A percentile compares a stretch with the other conserved stretches of the same genome.
Evolutionary conservation across 2,888 invertebrate genomes (phyloP).

Genomic region (Drosophila dives): DNA sequence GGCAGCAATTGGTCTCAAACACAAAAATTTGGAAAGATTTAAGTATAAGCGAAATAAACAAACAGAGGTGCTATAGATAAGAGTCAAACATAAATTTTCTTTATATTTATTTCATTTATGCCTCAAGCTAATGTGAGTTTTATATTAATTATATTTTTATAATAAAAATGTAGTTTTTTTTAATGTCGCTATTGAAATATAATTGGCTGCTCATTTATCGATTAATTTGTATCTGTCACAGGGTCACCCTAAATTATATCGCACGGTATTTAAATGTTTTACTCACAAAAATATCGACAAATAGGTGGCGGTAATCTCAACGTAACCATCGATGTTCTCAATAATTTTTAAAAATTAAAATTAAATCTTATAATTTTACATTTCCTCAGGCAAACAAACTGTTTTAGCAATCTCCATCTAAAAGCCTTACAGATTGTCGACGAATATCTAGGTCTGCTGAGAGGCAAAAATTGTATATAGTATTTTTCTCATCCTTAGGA

Average conservation of each 20-base stretch:
- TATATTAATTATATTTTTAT: slow-evolving; percentile 26
- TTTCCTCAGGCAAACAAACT: not conserved
- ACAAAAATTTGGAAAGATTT: not conserved
- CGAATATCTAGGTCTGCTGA: not conserved
- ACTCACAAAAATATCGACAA: not conserved
- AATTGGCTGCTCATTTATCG: not conserved
- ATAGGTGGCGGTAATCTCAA: not conserved
- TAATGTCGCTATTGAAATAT: slow-evolving; percentile 7
- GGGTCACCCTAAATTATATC: slow-evolving; percentile 19
- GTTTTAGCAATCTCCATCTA: not conserved
- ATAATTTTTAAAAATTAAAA: not conserved
- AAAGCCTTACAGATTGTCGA: not conserved
- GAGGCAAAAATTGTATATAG: not conserved
- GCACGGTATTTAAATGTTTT: not conserved
- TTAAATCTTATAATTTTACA: not conserved
- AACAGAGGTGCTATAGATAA: not conserved
- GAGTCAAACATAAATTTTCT: not conserved
- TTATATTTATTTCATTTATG: not conserved
- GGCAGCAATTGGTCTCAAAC: not conserved
- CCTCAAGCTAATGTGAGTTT: not conserved
- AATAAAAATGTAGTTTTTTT: not conserved
- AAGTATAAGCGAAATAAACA: slow-evolving; percentile 12
- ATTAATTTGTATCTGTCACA: not conserved
- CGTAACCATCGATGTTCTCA: not conserved
- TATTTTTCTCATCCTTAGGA: not conserved